Conservation (phyloP, 92 coral and sea anemone genomes). For the Zoanthus gigantus region DNA sequence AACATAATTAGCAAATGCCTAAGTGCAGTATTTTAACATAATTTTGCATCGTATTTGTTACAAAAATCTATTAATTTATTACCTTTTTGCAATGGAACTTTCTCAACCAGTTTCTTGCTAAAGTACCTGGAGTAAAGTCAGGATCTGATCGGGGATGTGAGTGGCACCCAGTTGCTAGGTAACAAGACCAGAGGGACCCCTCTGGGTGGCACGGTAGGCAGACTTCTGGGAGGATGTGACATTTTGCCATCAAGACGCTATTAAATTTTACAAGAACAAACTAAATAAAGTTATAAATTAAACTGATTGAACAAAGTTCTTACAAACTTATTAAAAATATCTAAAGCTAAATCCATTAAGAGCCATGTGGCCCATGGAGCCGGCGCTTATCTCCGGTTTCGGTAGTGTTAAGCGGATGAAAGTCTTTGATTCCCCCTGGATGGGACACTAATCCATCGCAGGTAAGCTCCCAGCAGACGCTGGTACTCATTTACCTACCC, state of each 20-base stretch:
- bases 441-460: no score
- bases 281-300: neutral
- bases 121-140: conserved; percentile 26
- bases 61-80: neutral
- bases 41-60: neutral
- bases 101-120: conserved; percentile 69
- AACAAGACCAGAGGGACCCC: conserved; percentile 79
- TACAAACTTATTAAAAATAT: no score
- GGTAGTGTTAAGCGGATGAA: no score
- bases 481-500: no score
- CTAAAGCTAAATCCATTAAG: no score
- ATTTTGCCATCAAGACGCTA: conserved; percentile 82
- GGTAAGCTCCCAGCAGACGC: no score
- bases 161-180: conserved; percentile 89
- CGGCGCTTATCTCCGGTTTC: no score
- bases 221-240: conserved; percentile 88
- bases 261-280: neutral
- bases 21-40: no score
- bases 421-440: no score
- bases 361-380: no score
- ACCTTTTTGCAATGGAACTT: conserved; percentile 59
- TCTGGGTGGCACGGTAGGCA: conserved; percentile 85
- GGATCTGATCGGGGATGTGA: conserved; percentile 65
- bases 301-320: no score
- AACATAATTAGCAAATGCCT: no score